These are phyloP conservation scores for Phortica variegata DNA, from an alignment of 1,140 invertebrate genomes.

Conservation along the genomic window DNA sequence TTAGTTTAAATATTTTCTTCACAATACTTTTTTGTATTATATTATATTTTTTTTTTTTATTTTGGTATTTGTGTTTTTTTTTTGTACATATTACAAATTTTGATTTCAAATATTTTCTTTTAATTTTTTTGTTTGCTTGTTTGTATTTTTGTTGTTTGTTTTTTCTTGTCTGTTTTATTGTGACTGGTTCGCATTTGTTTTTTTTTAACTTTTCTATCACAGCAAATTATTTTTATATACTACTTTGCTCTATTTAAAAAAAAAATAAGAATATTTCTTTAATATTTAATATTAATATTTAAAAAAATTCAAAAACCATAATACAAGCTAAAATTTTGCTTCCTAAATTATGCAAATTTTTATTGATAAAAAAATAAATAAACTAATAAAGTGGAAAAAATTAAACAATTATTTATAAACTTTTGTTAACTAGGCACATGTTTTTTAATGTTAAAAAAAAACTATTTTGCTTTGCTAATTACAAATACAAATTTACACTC, in stretches of 20 bases:
- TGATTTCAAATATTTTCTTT: constrained; percentile 6
- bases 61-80: constrained; percentile 1
- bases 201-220: constrained; percentile 46
- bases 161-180: constrained; percentile 22
- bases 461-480: too few relatives aligned
- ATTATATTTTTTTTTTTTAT: constrained; percentile 13
- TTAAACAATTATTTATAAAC: constrained; percentile 13
- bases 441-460: constrained; percentile 9
- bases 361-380: constrained; percentile 8
- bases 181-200: constrained; percentile 44
- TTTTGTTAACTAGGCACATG: constrained; percentile 16
- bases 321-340: too few relatives aligned
- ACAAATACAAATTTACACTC: too few relatives aligned
- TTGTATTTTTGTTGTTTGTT: constrained; percentile 16
- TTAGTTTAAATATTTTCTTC: constrained; percentile 5
- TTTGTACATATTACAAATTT: constrained; percentile 2
- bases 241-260: constrained; percentile 28
- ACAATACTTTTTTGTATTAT: constrained; percentile 7
- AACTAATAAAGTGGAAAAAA: constrained; percentile 13
- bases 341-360: not conserved
- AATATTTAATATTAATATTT: not conserved
- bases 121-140: constrained; percentile 5
- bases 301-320: constrained; percentile 1
- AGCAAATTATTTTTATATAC: constrained; percentile 50
- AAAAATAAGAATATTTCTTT: constrained; percentile 1